Evolutionary conservation across 2,797 vertebrate genomes (phyloP).

Genomic region (Takifugu ocellatus): DNA sequence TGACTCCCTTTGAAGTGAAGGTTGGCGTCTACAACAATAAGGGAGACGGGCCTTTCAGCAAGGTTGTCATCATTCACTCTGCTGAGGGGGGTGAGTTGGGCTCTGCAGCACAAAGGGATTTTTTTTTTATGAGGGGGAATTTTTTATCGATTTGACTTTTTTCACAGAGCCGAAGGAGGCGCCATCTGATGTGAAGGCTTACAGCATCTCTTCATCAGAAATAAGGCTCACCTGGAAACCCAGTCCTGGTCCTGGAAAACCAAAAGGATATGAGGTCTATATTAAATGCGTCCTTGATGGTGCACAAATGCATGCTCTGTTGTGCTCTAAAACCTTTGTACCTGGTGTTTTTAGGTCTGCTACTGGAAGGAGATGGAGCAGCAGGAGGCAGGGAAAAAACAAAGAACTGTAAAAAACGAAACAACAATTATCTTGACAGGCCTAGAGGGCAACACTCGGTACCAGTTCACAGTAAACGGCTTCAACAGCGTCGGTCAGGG

Average conservation of each 20-base stretch:
- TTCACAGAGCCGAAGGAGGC: constrained; percentile 89
- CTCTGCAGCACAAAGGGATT: background rate
- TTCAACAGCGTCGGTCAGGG: constrained; percentile 94
- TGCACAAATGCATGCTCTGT: background rate
- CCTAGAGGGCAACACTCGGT: constrained; percentile 87
- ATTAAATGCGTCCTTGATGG: background rate
- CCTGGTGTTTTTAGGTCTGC: constrained; percentile 78
- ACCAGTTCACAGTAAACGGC: constrained; percentile 87
- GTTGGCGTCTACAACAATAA: constrained; percentile 98
- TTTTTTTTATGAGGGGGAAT: background rate
- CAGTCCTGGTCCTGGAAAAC: constrained; percentile 89
- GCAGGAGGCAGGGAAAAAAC: constrained; percentile 84
- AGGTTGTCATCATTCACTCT: constrained; percentile 89
- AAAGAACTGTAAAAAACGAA: constrained; percentile 86
- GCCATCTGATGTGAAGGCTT: constrained; percentile 86
- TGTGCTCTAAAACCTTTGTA: background rate
- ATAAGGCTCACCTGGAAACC: constrained; percentile 89
- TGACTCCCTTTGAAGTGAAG: constrained; percentile 95
- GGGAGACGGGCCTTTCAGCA: constrained; percentile 95
- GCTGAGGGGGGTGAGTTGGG: constrained; percentile 88
- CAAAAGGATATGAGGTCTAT: constrained; percentile 91
- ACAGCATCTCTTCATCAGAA: constrained; percentile 88
- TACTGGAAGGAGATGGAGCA: constrained; percentile 90
- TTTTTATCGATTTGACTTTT: constrained; percentile 10
- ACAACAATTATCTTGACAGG: constrained; percentile 85